Evolutionary conservation across 1,140 invertebrate species (phyloP), one percentile per base, ranked within the genome.

Genomic region (Steinernema feltiae): DNA sequence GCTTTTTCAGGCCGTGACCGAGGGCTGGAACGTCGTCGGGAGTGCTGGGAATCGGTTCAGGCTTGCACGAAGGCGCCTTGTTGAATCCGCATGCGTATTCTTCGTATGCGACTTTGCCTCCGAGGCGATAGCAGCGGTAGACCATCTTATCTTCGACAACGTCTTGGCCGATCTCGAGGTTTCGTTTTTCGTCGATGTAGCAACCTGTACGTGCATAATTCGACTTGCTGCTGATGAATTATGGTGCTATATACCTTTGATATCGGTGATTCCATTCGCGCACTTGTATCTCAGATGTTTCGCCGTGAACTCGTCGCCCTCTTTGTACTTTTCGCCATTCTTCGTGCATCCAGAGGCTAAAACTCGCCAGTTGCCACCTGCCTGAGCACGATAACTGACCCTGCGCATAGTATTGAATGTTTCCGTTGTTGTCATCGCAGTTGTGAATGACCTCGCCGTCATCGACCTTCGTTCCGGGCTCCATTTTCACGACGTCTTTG

Each of bases 241-340:
- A 46, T 46, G 41, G 41, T 15, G 7, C 3, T 76, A n/a, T n/a
- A 80, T 70, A 79, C 78, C 78, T 21, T 70, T 63, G 76, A 80
- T 80, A 17, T 80, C 63, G 32, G 69, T 70, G 0, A 76, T n/a
- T 53, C 79, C 79, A n/a, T 81, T 79, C 27, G 73, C 53, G 69
- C 81, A 82, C 63, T 78, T 72, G 69, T 82, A 82, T 30, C 79
- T 73, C 18, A 82, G 41, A 73, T 82, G 81, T 46, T 85, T 85
- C 18, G 72, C 78, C 1, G 35, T 41, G 63, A 85, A 84, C 1
- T 29, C 48, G 7, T 83, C 81, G 41, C 83, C 82, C 32, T 82
- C 81, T 31, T 78, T 53, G 71, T 76, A 78, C 27, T 71, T 78
- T 29, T 78, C 76, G 1, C 77, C 77, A 31, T 76, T 76, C 35